phyloP scores from a whole-genome alignment of 1,140 invertebrate species.

The Mamestra configurata region DNA sequence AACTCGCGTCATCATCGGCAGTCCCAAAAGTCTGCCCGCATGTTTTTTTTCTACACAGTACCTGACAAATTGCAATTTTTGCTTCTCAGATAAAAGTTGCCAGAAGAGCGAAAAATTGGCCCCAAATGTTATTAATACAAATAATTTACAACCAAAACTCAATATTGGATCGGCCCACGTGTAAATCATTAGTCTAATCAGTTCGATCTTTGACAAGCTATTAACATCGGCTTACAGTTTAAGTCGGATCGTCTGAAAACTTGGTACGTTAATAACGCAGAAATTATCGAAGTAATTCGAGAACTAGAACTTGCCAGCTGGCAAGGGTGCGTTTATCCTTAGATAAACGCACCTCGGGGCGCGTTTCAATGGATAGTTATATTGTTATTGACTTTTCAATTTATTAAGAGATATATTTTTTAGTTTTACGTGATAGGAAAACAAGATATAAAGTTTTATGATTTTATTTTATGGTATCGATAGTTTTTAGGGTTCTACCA shows the following conservation, averaged over 20 bases:
- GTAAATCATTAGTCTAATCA: not conserved
- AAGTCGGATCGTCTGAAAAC: slow-evolving; percentile 22
- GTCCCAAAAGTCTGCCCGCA: too few species aligned
- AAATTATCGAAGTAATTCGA: slow-evolving; percentile 27
- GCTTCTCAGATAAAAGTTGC: too few species aligned
- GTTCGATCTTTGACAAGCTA: slow-evolving; percentile 27
- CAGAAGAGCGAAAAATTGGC: too few species aligned
- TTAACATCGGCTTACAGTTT: slow-evolving; percentile 14
- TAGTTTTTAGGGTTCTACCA: too few species aligned
- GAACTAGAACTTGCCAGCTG: slow-evolving; percentile 24
- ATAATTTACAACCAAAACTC: not conserved
- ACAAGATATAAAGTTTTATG: too few species aligned
- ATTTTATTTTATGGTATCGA: too few species aligned
- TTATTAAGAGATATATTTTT: not conserved
- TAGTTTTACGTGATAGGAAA: not conserved
- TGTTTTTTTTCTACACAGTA: too few species aligned
- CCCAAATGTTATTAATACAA: too few species aligned
- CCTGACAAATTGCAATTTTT: too few species aligned
- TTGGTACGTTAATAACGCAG: slow-evolving; percentile 22
- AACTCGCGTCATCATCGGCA: too few species aligned
- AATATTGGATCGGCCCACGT: not conserved
- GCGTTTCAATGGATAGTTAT: not conserved
- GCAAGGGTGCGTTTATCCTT: too few species aligned
- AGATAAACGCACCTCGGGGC: not conserved
- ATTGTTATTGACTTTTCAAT: not conserved